A percentile compares a stretch with the other conserved stretches of the same genome.
These are phyloP conservation scores for Dynastes maya DNA, from an alignment of 2,888 invertebrate genomes.

Conservation along the genomic window DNA sequence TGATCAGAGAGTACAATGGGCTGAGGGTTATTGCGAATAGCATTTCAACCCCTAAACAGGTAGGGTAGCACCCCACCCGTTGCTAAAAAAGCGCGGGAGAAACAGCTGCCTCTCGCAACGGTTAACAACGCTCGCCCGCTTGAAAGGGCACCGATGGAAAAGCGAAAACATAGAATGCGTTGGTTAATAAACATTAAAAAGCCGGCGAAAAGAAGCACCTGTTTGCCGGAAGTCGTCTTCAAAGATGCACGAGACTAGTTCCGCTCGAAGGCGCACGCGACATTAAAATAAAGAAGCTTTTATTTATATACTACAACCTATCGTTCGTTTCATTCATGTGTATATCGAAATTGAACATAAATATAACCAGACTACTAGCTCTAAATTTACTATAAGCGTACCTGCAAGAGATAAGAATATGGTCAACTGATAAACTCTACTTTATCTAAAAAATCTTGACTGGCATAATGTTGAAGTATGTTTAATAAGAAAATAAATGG, in stretches of 20 bases:
- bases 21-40: conserved; percentile 40
- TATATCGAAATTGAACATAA: conserved; percentile 18
- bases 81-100: conserved; percentile 52
- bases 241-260: conserved; percentile 48
- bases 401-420: conserved; percentile 38
- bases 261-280: conserved; percentile 46
- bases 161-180: conserved; percentile 33
- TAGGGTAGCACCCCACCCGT: conserved; percentile 51
- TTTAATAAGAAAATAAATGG: conserved; percentile 38
- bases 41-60: conserved; percentile 47
- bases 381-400: conserved; percentile 36
- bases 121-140: conserved; percentile 35
- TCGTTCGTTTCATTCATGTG: neutral
- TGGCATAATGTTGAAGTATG: conserved; percentile 33
- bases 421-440: conserved; percentile 40
- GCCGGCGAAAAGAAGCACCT: conserved; percentile 53
- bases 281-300: conserved; percentile 35
- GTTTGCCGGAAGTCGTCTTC: conserved; percentile 54
- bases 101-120: conserved; percentile 44
- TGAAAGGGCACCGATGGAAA: conserved; percentile 27
- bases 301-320: conserved; percentile 10
- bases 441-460: conserved; percentile 45
- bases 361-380: conserved; percentile 15
- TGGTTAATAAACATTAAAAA: conserved; percentile 43
- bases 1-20: conserved; percentile 13